phyloP scores from a whole-genome alignment of 2,113 vertebrate genomes.

The Gopherus evgoodei region DNA sequence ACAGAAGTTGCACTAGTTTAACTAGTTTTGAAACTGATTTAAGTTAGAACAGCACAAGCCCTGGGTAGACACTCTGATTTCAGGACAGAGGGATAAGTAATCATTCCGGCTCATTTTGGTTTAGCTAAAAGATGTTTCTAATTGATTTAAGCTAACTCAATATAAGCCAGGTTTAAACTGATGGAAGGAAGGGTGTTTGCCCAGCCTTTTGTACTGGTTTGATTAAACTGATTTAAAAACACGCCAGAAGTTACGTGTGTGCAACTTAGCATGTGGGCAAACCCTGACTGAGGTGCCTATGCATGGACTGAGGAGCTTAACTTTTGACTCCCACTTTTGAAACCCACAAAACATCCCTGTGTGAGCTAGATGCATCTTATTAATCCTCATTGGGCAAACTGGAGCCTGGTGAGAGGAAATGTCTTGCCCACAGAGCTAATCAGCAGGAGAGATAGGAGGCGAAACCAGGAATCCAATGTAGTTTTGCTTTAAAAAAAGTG shows the following conservation, averaged over 20 bases:
- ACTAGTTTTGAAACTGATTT: not conserved
- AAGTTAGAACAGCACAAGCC: not conserved
- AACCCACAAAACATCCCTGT: not conserved
- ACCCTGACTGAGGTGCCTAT: not conserved
- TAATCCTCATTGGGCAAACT: not conserved
- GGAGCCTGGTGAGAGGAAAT: not conserved
- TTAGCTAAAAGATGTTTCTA: not conserved
- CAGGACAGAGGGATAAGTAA: not conserved
- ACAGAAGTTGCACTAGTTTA: not conserved
- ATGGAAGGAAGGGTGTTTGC: not conserved
- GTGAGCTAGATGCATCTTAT: not conserved
- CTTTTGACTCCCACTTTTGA: not conserved
- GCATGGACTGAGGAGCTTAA: not conserved
- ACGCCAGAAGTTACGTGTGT: not conserved
- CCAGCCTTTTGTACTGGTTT: not conserved
- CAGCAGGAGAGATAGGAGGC: not conserved
- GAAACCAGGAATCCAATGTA: not conserved
- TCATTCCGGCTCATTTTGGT: too few relatives aligned
- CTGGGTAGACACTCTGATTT: not conserved
- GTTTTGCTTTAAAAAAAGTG: not conserved
- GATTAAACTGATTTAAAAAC: not conserved
- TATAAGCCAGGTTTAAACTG: not conserved
- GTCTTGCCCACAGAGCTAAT: not conserved
- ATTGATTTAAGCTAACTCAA: not conserved
- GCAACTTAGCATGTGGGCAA: not conserved